Evolutionary conservation across 1,140 invertebrate genomes (phyloP), one percentile per base, ranked within the genome.

Genomic region (Antheraea mylitta): DNA sequence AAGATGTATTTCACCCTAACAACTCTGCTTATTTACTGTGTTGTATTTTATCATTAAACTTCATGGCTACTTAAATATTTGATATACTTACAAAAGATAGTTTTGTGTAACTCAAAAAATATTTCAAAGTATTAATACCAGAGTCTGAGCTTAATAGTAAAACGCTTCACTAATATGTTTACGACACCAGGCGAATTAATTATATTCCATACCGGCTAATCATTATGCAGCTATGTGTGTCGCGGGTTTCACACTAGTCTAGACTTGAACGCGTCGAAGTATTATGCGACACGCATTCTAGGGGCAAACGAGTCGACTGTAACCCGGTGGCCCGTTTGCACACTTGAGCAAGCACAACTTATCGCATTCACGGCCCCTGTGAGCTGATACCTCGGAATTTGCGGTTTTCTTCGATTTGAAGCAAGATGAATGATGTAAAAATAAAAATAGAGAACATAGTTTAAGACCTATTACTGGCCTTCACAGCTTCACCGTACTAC

Each of bases 251-350:
- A 65, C 64, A 65, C 38, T 6, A 38, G 38, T 36, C 62, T 64
- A 64, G 62, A 64, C 62, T 64, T 53, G 45, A 53, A 6, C 16
- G 22, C 62, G 62, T 19, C 19, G 19, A 67, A 65, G 62, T 42
- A 68, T 58, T 70, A 68, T 67, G 53, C 64, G 67, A 64, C 71
- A 74, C 71, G 71, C 72, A 76, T 76, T 76, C 78, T 78, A 76
- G 78, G 69, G 60, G 68, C 73, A 58, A 64, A 59, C 78, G 74
- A 67, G 45, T 63, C 76, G 73, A 70, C 76, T 72, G 73, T 81
- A 66, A 81, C 79, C 79, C 68, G 79, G 73, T 81, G 72, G 77
- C 79, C 75, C 68, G 77, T 53, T 80, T 78, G 74, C 76, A 78
- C 76, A 80, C 76, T 80, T 77, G 76, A 61, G 67, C 62, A 61